These are phyloP conservation scores for Zeuzera pyrina DNA, from an alignment of 2,888 invertebrate genomes.

Conservation along the genomic window DNA sequence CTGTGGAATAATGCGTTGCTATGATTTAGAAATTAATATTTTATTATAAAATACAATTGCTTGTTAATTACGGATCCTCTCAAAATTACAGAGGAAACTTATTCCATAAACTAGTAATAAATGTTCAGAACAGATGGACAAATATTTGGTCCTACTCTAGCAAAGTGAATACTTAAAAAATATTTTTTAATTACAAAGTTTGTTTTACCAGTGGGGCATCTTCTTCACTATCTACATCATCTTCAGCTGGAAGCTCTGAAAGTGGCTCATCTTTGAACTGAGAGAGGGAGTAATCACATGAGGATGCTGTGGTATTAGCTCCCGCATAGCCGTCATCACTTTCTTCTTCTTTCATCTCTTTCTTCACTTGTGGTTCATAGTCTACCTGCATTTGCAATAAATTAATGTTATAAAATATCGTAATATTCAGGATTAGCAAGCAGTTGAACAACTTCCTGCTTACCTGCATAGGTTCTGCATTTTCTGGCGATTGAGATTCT, in stretches of 20 bases:
- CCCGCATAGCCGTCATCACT: constrained; percentile 50
- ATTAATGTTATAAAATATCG: too few species aligned
- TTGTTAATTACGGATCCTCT: too few species aligned
- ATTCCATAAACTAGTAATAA: too few species aligned
- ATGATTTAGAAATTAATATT: too few species aligned
- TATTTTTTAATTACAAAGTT: constrained; percentile 16
- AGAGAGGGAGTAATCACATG: constrained; percentile 81
- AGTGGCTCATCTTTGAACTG: constrained; percentile 76
- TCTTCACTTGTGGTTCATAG: constrained; percentile 50
- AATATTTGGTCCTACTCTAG: too few species aligned
- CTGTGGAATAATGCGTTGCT: too few species aligned
- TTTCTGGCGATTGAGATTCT: constrained; percentile 39
- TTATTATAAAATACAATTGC: too few species aligned
- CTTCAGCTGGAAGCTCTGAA: constrained; percentile 42
- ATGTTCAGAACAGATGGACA: too few species aligned
- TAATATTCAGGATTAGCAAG: too few species aligned
- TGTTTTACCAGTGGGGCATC: constrained; percentile 80
- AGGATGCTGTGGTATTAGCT: constrained; percentile 75
- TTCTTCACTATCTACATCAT: constrained; percentile 78
- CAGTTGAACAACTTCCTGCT: too few species aligned
- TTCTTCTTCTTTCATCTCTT: constrained; percentile 56
- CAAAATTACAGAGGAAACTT: too few species aligned
- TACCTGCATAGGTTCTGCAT: constrained; percentile 59
- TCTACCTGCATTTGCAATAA: constrained; percentile 38
- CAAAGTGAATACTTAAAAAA: too few species aligned